Evolutionary conservation across 2,888 invertebrate species (phyloP), one percentile per base, ranked within the genome.

Genomic region (Scelioninae gen. 1): DNA sequence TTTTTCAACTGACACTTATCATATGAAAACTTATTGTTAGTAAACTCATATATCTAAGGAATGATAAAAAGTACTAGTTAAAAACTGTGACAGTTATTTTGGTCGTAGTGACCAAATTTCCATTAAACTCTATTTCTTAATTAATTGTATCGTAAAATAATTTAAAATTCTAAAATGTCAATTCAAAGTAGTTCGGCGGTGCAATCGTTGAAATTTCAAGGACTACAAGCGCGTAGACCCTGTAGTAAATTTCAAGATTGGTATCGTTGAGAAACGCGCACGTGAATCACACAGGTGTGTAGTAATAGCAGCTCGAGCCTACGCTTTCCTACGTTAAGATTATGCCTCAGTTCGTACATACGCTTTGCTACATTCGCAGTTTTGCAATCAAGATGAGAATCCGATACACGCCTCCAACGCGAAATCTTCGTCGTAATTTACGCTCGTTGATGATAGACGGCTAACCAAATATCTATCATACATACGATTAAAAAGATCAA

Each of bases 241-340:
- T 60, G 60, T 68, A 62, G 68, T 62, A 62, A 77, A 77, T 47
- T 77, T 68, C 77, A 72, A 72, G 72, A 79, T 72, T 60, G 71
- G 58, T 66, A 72, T 80, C 79, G 74, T 74, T 80, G 74, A 53
- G 72, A 74, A 80, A 80, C 74, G 68, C 69, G 60, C 79, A 55
- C 58, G 74, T 68, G 79, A 80, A 80, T 80, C 74, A 80, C 62
- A 69, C 77, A 77, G 66, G 66, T 66, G 79, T 74, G 69, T 68
- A 68, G 79, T 66, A 80, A 80, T 45, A 69, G 55, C 43, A 13
- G 53, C 74, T 32, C 55, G 74, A 76, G 63, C 60, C 76, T 66
- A 76, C 76, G 68, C 76, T 60, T 68, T 76, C 15, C 68, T 60
- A 68, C 49, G 40, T 34, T 13, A 10, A 38, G 23, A 51, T 65